Base-by-base conservation (phyloP, 1,140 invertebrate genomes). In the Aphidius ervi region DNA sequence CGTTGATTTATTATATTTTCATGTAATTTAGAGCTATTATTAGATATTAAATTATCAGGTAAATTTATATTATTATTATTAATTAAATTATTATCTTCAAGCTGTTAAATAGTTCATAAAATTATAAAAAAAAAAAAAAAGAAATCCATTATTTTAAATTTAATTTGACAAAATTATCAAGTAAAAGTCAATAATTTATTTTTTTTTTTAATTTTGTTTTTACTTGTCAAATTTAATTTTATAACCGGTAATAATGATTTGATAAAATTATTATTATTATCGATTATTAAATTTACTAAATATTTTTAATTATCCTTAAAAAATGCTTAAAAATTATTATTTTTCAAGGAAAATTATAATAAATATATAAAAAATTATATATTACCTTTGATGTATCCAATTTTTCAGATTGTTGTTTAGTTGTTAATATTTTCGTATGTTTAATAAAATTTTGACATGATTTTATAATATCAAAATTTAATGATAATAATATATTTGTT, bases 381-480 rank as follows among this genome's bases (percentile, higher is more conserved):
- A 63, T 31, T 31, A 31, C 23, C 64, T 61, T 61, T 37, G 41
- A 46, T 37, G 40, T 10, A 7, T 41, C 54, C 42, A 16, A 16
- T 23, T 5, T 52, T 6, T 53, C n/a, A 43, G 46, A 20, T 4
- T 7, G 23, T 23, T n/a, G 37, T 41, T 40, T 46, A 20, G 45
- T 46, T 57, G 59, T 62, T 23, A 50, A 67, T 46, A 59, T 63
- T 56, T 46, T 69, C 64, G 68, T 74, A 59, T 69, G 73, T 54
- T 73, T 63, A 48, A 76, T 46, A 71, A 80, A 80, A 57, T 70
- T 53, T 56, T 68, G 64, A 61, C 77, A 77, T 47, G 74, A 70
- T 57, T 66, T 70, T 60, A 69, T 73, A 50, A 78, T 59, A 58
- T 79, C 70, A 62, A 78, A 76, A 61, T 69, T 72, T 49, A 74